Evolutionary conservation across 2,797 vertebrate genomes (phyloP).

Genomic region (Carcharodon carcharias): DNA sequence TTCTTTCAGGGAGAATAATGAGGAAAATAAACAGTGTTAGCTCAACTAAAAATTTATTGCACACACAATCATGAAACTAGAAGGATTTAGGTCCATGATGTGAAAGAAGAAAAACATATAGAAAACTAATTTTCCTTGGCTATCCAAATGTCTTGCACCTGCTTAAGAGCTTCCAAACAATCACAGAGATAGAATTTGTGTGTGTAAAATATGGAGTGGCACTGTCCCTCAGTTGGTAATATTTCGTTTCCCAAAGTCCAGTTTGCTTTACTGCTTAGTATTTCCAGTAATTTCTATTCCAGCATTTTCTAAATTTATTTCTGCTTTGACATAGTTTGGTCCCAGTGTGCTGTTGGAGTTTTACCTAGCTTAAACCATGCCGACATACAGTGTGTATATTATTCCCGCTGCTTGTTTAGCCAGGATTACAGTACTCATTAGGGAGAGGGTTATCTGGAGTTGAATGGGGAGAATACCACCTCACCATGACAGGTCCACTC

Average conservation of each 20-base stretch:
- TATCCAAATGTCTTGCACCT: neutral
- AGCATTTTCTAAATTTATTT: too few species aligned
- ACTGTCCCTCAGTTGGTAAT: neutral
- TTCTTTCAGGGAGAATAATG: neutral
- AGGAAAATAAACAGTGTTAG: neutral
- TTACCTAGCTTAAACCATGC: too few species aligned
- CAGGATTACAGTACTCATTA: too few species aligned
- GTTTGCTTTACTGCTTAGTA: neutral
- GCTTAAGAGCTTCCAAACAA: neutral
- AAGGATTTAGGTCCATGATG: neutral
- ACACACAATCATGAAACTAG: neutral
- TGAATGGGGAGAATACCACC: too few species aligned
- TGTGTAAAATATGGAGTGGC: neutral
- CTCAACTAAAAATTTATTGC: neutral
- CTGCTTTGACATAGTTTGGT: too few species aligned
- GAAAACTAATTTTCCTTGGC: neutral
- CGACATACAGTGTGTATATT: too few species aligned
- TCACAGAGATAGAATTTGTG: neutral
- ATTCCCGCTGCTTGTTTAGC: too few species aligned
- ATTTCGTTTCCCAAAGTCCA: neutral
- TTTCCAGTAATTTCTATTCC: too few species aligned
- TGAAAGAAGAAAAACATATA: neutral
- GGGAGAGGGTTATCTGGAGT: too few species aligned
- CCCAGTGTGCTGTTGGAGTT: too few species aligned
- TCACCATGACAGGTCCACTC: too few species aligned